Base-by-base conservation (phyloP, 2,113 vertebrate species). In the Menidia beryllina region DNA sequence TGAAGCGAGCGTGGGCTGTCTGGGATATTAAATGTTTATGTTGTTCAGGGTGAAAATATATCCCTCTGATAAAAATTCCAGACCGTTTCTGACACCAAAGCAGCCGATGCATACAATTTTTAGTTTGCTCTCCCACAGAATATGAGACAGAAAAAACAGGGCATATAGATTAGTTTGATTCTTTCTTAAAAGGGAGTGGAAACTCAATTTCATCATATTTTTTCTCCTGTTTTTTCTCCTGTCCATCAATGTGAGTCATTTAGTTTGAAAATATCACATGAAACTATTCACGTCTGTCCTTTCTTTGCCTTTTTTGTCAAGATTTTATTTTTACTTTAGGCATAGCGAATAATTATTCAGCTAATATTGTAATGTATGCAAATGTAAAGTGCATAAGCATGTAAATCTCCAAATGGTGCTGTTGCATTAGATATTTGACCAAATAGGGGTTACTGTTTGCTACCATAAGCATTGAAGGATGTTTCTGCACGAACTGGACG, bases 1-100 rank as follows among this genome's bases (percentile, higher is more conserved):
- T 99, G 93, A 91, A 47, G 47, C 47, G 23, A 41, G 21, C 3
- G 12, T 4, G 38, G 19, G 13, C n/a, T 11, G 45, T 48, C 72
- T 70, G 67, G 34, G 49, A 41, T 57, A 70, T 47, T 41, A 57
- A 70, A 12, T 51, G 74, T 86, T 75, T 23, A 43, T 47, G 59
- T 58, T 30, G 3, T 21, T 20, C 10, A 25, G 34, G 64, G 54
- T 61, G 51, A 62, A 67, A 69, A 47, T 51, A 38, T 23, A 47
- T 45, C 30, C 47, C 47, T 49, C 57, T 70, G 54, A 81, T 71
- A 74, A 73, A 82, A 82, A 65, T 67, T 67, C 70, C 57, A 61
- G 51, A 61, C 58, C 66, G 58, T 65, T 70, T 53, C 20, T 70
- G 52, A 75, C 58, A 77, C 56, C 66, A 79, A 77, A 83, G 61